These are phyloP conservation scores for Eumeta japonica DNA, from an alignment of 1,140 invertebrate genomes.

Conservation along the genomic window DNA sequence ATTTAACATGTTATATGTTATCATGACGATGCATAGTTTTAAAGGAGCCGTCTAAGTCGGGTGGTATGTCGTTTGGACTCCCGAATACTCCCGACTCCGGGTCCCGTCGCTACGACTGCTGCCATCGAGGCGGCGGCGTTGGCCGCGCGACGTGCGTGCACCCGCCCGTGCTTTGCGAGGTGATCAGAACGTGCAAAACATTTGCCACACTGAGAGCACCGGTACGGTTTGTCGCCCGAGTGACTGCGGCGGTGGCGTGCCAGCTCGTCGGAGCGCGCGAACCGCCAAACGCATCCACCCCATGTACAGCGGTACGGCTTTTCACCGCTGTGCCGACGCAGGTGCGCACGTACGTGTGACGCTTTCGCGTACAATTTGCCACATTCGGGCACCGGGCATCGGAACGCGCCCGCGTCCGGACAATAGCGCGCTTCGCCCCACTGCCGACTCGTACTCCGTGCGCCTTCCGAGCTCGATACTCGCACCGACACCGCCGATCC, in stretches of 20 bases:
- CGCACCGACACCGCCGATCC: background rate
- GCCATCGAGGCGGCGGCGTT: conserved; percentile 25
- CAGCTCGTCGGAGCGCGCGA: conserved; percentile 91
- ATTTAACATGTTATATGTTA: too few relatives aligned
- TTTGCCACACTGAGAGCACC: conserved; percentile 80
- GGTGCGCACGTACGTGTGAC: conserved; percentile 91
- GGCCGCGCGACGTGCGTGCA: conserved; percentile 61
- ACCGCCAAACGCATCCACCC: conserved; percentile 90
- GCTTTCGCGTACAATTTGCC: conserved; percentile 86
- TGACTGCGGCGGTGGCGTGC: conserved; percentile 80
- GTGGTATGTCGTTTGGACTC: too few relatives aligned
- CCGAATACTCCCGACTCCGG: too few relatives aligned
- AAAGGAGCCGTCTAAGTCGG: too few relatives aligned
- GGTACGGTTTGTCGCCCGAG: conserved; percentile 79
- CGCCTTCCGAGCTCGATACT: background rate
- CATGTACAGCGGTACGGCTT: conserved; percentile 91
- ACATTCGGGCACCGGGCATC: conserved; percentile 62
- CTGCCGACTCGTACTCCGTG: conserved; percentile 8
- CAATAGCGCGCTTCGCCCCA: conserved; percentile 43
- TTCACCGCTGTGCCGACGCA: conserved; percentile 90
- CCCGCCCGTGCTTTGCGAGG: conserved; percentile 84
- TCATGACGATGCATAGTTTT: too few relatives aligned
- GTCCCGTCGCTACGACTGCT: too few relatives aligned
- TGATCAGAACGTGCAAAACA: conserved; percentile 88
- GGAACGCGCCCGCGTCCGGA: conserved; percentile 49